phyloP scores from a whole-genome alignment of 2,113 vertebrate species.

The Ammodytes dubius region DNA sequence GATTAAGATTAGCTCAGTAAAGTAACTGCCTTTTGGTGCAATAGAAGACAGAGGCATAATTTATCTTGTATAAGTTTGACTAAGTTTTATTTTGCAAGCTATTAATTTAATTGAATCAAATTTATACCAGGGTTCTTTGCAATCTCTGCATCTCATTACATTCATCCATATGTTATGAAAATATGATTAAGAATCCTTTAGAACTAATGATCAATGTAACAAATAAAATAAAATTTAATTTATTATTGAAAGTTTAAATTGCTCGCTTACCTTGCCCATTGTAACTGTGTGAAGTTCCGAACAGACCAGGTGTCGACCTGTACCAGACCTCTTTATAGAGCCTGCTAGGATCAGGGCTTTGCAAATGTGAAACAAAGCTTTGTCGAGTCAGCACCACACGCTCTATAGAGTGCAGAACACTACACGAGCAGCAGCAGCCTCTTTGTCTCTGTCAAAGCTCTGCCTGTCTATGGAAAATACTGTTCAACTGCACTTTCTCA shows the following conservation, averaged over 20 bases:
- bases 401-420: slow-evolving; percentile 66
- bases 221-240: background rate
- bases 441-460: slow-evolving; percentile 79
- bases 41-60: background rate
- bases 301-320: slow-evolving; percentile 54
- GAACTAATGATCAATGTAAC: background rate
- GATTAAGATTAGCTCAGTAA: background rate
- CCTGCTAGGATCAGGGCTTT: slow-evolving; percentile 76
- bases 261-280: slow-evolving; percentile 83
- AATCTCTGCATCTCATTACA: background rate
- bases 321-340: slow-evolving; percentile 81
- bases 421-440: slow-evolving; percentile 58
- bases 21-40: slow-evolving; percentile 3
- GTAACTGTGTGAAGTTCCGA: slow-evolving; percentile 71
- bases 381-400: slow-evolving; percentile 79
- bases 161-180: background rate
- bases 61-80: background rate
- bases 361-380: slow-evolving; percentile 74
- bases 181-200: background rate
- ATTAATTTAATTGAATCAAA: background rate
- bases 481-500: slow-evolving; percentile 77
- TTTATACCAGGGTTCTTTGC: background rate
- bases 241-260: slow-evolving; percentile 22
- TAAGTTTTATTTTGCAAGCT: background rate
- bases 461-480: slow-evolving; percentile 74